Base-by-base conservation (phyloP, 1,140 invertebrate species). In the Papilio helenus region DNA sequence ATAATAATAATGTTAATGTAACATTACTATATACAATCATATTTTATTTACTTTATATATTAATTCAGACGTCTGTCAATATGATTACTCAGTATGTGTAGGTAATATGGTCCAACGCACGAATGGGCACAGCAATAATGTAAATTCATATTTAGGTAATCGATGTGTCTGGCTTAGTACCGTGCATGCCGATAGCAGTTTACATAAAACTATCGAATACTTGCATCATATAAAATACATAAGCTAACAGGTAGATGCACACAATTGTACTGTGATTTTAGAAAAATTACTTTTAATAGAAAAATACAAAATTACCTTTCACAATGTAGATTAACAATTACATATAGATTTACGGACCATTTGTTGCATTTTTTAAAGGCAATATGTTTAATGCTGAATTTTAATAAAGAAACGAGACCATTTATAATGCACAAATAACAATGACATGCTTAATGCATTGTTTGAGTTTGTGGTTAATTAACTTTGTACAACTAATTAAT, bases 401-500 rank as follows among this genome's bases (percentile, higher is more conserved):
- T 34, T 68, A 23, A 58, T 1, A 58, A 58, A 20, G n/a, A 58
- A 68, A 23, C 10, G 18, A 68, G 61, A 68, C 18, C 10, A 68
- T 68, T 29, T 68, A 65, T 16, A 68, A 68, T 68, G 23, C 23
- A 16, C 26, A 68, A 68, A 68, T 29, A 68, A 68, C 61, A 68
- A 68, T 68, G 61, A 68, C 26, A 68, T 34, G 61, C 61, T 68
- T 68, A 68, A 68, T 68, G 61, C 61, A 58, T 76, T 77, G 76
- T 61, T 58, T 77, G 58, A 61, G 10, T 65, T 65, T 77, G 76
- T 18, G 76, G 76, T 77, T 77, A 77, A 77, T 77, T 61, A 77
- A 77, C 51, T 76, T 76, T 76, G 74, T 76, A 76, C 74, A 34
- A 76, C 76, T 65, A 77, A 77, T 77, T 77, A 77, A 77, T 77